phyloP scores from a whole-genome alignment of 2,888 invertebrate species.

The Acleris sparsana region DNA sequence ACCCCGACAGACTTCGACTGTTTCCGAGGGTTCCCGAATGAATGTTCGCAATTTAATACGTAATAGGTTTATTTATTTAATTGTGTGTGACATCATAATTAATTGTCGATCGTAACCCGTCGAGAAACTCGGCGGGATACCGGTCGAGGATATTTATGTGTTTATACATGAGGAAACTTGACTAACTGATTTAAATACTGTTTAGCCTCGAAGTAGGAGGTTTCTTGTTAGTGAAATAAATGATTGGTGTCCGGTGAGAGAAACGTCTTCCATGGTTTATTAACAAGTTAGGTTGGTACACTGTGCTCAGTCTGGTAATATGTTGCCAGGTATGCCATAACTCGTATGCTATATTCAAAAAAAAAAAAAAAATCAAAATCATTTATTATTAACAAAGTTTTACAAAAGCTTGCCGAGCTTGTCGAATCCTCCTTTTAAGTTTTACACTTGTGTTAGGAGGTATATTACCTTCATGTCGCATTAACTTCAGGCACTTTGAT shows the following conservation, averaged over 20 bases:
- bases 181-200: slow-evolving; percentile 32
- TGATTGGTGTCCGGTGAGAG: slow-evolving; percentile 5
- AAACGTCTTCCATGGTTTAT: slow-evolving; percentile 7
- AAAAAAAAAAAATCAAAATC: too few species aligned
- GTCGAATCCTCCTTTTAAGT: too few species aligned
- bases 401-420: too few species aligned
- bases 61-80: slow-evolving; percentile 35
- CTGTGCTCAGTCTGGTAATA: neutral
- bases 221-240: slow-evolving; percentile 20
- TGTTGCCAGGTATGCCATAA: neutral
- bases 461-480: too few species aligned
- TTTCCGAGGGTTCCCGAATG: neutral
- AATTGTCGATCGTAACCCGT: slow-evolving; percentile 28
- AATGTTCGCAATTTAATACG: slow-evolving; percentile 24
- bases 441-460: too few species aligned
- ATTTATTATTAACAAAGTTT: too few species aligned
- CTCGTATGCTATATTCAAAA: too few species aligned
- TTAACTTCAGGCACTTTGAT: too few species aligned
- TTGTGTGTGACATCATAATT: slow-evolving; percentile 34
- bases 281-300: slow-evolving; percentile 6
- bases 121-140: slow-evolving; percentile 31
- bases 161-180: slow-evolving; percentile 31
- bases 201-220: slow-evolving; percentile 7
- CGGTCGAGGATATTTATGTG: slow-evolving; percentile 25
- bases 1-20: neutral